Percentiles rank a stretch among this genome's conserved stretches.
Evolutionary conservation across 2,113 vertebrate species (phyloP).

Genomic region (Xerus inauris): DNA sequence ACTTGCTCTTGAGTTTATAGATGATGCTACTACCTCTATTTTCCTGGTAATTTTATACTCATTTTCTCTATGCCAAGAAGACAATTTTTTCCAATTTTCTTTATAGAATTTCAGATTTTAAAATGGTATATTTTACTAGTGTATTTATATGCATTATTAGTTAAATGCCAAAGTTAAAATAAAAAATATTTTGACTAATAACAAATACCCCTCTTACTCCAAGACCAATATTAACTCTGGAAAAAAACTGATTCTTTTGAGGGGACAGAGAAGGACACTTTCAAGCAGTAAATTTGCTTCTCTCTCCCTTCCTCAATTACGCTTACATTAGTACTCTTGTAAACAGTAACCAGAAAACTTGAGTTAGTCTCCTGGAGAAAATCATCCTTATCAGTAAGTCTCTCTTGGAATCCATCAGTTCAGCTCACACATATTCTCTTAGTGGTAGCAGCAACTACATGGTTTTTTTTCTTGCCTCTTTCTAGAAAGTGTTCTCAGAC

Average conservation of each 20-base stretch:
- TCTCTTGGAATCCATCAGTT: too few relatives aligned
- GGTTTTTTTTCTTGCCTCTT: too few relatives aligned
- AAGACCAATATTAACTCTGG: neutral
- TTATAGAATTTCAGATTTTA: neutral
- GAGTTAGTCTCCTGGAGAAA: too few relatives aligned
- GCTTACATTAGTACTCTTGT: neutral
- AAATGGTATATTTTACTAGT: neutral
- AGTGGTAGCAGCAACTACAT: neutral
- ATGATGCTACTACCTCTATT: neutral
- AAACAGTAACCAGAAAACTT: too few relatives aligned
- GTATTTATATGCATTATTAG: neutral
- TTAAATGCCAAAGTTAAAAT: neutral
- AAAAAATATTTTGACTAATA: neutral
- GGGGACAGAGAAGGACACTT: neutral
- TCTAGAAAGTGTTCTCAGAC: too few relatives aligned
- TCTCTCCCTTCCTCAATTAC: neutral
- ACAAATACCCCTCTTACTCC: neutral
- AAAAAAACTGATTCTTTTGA: too few relatives aligned
- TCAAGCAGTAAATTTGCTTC: neutral
- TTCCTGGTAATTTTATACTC: neutral
- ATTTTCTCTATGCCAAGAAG: neutral
- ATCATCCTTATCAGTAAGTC: too few relatives aligned
- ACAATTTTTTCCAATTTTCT: neutral
- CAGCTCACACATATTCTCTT: neutral
- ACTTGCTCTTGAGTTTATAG: too few relatives aligned